Percentiles rank a stretch among this genome's conserved stretches.
Evolutionary conservation across 2,113 vertebrate genomes (phyloP).

Genomic region (Brienomyrus longianalis): DNA sequence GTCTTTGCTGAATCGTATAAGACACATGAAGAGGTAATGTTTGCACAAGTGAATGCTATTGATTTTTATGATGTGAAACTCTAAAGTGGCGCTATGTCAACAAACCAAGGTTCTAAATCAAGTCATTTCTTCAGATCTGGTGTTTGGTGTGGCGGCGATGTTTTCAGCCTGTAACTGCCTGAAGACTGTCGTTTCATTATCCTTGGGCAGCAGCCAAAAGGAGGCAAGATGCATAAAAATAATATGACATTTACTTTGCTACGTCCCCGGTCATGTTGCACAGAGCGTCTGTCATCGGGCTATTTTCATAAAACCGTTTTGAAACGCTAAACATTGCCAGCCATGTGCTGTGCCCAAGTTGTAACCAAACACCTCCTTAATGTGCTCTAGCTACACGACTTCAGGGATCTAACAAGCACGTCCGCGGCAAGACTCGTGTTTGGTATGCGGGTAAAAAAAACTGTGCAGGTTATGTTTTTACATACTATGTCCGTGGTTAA

Average conservation of each 20-base stretch:
- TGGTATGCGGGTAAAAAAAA: not conserved
- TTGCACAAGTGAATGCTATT: constrained; percentile 3
- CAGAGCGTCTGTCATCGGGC: constrained; percentile 10
- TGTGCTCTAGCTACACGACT: not conserved
- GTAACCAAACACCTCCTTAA: not conserved
- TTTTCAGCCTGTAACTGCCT: constrained; percentile 6
- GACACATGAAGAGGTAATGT: not conserved
- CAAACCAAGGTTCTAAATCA: not conserved
- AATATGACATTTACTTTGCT: constrained; percentile 23
- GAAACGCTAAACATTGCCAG: constrained; percentile 24
- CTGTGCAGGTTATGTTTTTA: not conserved
- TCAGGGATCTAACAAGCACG: not conserved
- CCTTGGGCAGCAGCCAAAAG: constrained; percentile 5
- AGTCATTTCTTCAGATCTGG: not conserved
- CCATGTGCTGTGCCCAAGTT: not conserved
- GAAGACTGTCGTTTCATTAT: constrained; percentile 22
- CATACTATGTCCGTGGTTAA: not conserved
- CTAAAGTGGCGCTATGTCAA: not conserved
- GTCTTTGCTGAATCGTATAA: not conserved
- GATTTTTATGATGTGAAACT: not conserved
- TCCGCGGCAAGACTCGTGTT: not conserved
- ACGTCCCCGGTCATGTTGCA: not conserved
- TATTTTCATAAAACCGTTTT: constrained; percentile 28
- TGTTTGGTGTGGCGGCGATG: not conserved
- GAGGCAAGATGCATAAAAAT: constrained; percentile 29